These are phyloP conservation scores for Halictus quadricinctus DNA, from an alignment of 2,888 invertebrate genomes.

Conservation along the genomic window DNA sequence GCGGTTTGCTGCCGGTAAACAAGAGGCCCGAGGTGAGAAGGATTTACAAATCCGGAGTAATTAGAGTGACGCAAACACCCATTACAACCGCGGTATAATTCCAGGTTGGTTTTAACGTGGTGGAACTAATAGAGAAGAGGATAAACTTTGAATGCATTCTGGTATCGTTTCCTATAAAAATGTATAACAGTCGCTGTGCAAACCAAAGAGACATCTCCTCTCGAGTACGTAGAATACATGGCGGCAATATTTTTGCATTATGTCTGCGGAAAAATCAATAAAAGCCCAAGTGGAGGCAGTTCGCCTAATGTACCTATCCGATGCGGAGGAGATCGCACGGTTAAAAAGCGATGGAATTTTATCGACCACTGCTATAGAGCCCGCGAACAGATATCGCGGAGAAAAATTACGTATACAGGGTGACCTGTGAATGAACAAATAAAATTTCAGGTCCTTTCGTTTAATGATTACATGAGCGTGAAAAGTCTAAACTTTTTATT, in stretches of 20 bases:
- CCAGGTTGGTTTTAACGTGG: not conserved
- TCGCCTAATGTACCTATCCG: not conserved
- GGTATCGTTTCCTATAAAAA: not conserved
- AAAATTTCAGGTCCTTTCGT: not conserved
- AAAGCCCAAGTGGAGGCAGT: not conserved
- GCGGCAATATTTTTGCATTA: constrained; percentile 5
- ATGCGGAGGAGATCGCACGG: not conserved
- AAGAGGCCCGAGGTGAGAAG: too few species aligned
- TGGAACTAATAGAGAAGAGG: not conserved
- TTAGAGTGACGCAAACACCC: not conserved
- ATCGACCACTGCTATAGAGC: too few species aligned
- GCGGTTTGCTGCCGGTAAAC: not conserved
- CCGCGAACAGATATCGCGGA: not conserved
- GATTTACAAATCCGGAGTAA: too few species aligned
- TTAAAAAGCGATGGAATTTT: not conserved
- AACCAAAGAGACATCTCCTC: not conserved
- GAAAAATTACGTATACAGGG: not conserved
- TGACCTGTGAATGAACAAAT: not conserved
- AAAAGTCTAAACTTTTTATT: not conserved
- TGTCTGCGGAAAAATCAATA: not conserved
- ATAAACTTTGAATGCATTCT: not conserved
- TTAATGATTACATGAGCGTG: not conserved
- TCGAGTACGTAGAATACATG: not conserved
- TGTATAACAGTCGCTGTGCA: not conserved
- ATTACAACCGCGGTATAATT: not conserved